These are phyloP conservation scores for Stegophylla sp. DNA, from an alignment of 2,888 invertebrate species.

Conservation along the genomic window DNA sequence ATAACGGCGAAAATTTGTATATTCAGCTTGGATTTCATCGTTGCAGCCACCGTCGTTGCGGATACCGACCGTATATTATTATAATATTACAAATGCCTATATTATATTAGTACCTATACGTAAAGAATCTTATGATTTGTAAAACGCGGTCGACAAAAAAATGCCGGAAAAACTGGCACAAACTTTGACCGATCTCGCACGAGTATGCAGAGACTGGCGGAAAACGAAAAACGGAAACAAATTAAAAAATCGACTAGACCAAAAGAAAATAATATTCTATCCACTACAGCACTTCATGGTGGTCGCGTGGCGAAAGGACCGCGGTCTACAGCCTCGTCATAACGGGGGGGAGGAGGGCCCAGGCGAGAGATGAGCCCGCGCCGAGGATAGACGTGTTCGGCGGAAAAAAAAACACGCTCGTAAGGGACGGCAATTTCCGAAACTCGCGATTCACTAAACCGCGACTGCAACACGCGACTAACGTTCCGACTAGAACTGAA, in stretches of 20 bases:
- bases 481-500: conserved; percentile 44
- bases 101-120: too few species aligned
- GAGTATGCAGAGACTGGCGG: too few species aligned
- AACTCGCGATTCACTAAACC: background rate
- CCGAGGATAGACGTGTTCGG: background rate
- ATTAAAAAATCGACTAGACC: too few species aligned
- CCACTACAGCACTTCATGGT: conserved; percentile 19
- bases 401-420: background rate
- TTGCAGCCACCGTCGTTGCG: background rate
- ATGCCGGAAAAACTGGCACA: background rate
- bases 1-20: background rate
- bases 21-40: background rate
- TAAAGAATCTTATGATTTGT: background rate
- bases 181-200: background rate
- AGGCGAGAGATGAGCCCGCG: background rate
- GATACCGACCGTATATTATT: too few species aligned
- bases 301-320: background rate
- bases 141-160: background rate
- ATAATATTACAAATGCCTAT: too few species aligned
- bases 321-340: conserved; percentile 2
- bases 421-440: background rate
- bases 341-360: too few species aligned
- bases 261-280: background rate
- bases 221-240: too few species aligned
- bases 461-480: background rate